Evolutionary conservation across 2,113 vertebrate species (phyloP).

Genomic region (Gallinago paraguaiae): DNA sequence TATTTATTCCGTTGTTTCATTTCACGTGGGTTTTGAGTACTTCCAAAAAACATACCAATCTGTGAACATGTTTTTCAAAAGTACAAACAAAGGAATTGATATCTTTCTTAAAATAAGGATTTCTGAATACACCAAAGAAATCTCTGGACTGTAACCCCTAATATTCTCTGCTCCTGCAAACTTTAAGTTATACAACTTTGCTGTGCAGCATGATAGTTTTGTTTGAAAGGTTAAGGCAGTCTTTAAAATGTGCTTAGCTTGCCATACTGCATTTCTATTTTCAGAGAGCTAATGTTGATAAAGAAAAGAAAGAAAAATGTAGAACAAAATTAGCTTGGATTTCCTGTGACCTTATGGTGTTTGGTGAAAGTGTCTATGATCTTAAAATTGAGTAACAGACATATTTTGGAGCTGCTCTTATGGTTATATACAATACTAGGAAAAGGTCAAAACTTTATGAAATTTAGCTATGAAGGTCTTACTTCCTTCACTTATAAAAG

Average conservation of each 20-base stretch:
- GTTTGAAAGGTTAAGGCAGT: not conserved
- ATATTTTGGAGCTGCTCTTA: not conserved
- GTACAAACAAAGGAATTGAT: not conserved
- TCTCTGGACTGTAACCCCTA: not conserved
- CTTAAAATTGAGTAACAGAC: not conserved
- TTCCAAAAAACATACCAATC: not conserved
- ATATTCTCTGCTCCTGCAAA: not conserved
- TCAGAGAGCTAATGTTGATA: not conserved
- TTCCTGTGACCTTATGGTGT: not conserved
- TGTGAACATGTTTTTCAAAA: not conserved
- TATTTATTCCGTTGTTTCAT: not conserved
- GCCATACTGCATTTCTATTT: not conserved
- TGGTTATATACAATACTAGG: not conserved
- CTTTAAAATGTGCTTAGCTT: conserved; percentile 7
- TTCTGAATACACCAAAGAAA: not conserved
- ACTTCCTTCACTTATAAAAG: not conserved
- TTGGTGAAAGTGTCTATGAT: not conserved
- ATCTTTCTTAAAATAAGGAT: not conserved
- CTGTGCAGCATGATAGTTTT: not conserved
- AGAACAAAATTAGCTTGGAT: not conserved
- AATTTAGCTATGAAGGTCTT: not conserved
- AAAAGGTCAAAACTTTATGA: not conserved
- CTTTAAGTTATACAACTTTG: not conserved
- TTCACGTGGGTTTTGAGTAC: not conserved
- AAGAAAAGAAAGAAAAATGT: not conserved